Base-by-base conservation (phyloP, 2,888 invertebrate genomes). In the Neoitamus cyanurus region DNA sequence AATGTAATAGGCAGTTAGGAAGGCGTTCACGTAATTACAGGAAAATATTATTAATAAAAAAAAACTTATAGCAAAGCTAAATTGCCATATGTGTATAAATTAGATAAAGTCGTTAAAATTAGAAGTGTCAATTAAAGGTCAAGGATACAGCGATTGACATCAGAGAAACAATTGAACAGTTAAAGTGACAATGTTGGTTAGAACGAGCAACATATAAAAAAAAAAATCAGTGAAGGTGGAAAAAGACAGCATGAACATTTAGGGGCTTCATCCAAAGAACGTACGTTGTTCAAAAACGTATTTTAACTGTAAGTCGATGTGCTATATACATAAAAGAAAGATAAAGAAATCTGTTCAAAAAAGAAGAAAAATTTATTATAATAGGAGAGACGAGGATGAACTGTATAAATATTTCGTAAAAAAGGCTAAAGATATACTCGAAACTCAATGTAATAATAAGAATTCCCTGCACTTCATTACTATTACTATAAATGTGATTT, bases 301-400 rank as follows among this genome's bases (percentile, higher is more conserved):
- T 82, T 83, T 83, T 72, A 83, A 83, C 30, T 83, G 46, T 83
- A 83, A 83, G 72, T 83, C 46, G 83, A 72, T 83, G 83, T 83
- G 83, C 83, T 83, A 83, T 72, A 82, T 58, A 83, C 15, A 83
- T 69, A 72, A 36, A 69, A 30, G 15, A 82, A 58, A n/a, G 58
- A 82, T 58, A 58, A 68, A 68, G 25, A 68, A 48, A 72, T 30
- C 13, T 72, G 42, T 72, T 72, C 30, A 83, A 83, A 83, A 13
- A 72, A 46, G 69, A 58, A 25, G 13, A n/a, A 46, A 82, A 37
- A 69, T 82, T 36, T 82, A 82, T 72, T 69, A 72, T 37, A 30
- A 68, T 28, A 69, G 42, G 25, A 25, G 31, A 72, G n/a, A 83
- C 31, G 36, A 83, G 20, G 37, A 72, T 30, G 31, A 83, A 83